Percentiles rank a stretch among this genome's conserved stretches.
phyloP scores from a whole-genome alignment of 2,797 vertebrate genomes.

The Onychomys leucogaster region DNA sequence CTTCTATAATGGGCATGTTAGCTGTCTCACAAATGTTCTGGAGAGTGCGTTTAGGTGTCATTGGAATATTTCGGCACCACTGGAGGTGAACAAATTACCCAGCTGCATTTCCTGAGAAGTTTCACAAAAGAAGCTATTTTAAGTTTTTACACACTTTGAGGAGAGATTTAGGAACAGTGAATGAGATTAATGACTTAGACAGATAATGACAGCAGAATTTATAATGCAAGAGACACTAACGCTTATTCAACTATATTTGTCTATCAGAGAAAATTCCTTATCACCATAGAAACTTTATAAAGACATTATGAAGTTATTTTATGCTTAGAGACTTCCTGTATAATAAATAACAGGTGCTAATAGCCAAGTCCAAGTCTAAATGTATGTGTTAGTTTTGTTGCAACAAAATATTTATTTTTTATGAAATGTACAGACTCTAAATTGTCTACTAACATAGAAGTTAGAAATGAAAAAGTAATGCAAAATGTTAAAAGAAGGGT shows the following conservation, averaged over 20 bases:
- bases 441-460: neutral
- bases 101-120: conserved; percentile 44
- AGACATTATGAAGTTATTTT: conserved; percentile 58
- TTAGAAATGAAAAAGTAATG: neutral
- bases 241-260: conserved; percentile 61
- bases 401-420: conserved; percentile 54
- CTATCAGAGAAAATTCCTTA: conserved; percentile 38
- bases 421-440: neutral
- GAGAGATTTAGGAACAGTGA: conserved; percentile 59
- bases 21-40: conserved; percentile 28
- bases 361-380: conserved; percentile 25
- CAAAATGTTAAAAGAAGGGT: neutral
- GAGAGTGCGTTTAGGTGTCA: conserved; percentile 70
- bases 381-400: conserved; percentile 21
- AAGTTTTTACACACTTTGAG: conserved; percentile 53
- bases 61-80: conserved; percentile 56
- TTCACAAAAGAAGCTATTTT: conserved; percentile 72
- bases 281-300: conserved; percentile 72
- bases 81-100: conserved; percentile 72
- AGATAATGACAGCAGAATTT: conserved; percentile 66
- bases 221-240: conserved; percentile 55
- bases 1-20: conserved; percentile 66
- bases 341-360: conserved; percentile 62
- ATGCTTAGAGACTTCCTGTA: conserved; percentile 19
- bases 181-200: conserved; percentile 65